phyloP scores from a whole-genome alignment of 2,888 invertebrate genomes.

The Agonopterix subpropinquella region DNA sequence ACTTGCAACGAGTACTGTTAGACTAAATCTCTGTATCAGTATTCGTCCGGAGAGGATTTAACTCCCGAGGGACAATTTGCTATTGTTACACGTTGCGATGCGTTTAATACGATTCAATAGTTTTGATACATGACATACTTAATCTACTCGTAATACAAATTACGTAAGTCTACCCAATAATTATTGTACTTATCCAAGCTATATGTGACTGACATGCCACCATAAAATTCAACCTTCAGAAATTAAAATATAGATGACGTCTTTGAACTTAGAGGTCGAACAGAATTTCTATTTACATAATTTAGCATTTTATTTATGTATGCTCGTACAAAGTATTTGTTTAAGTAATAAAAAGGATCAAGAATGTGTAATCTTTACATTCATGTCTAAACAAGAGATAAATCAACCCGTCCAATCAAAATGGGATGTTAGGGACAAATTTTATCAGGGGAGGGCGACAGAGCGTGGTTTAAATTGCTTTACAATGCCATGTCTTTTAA shows the following conservation, averaged over 20 bases:
- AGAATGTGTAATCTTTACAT: conserved; percentile 33
- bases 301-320: conserved; percentile 17
- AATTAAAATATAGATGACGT: conserved; percentile 6
- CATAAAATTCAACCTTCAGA: neutral
- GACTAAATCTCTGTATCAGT: conserved; percentile 61
- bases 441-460: conserved; percentile 59
- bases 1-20: conserved; percentile 64
- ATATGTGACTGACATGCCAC: too few relatives aligned
- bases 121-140: conserved; percentile 39
- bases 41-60: conserved; percentile 50
- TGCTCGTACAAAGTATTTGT: conserved; percentile 12
- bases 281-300: conserved; percentile 19
- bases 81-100: conserved; percentile 35
- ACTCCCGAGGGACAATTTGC: conserved; percentile 51
- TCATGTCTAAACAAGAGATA: conserved; percentile 61
- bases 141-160: neutral
- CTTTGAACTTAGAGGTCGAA: conserved; percentile 8
- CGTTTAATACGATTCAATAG: conserved; percentile 19
- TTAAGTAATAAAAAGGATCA: conserved; percentile 42
- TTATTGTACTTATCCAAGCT: too few relatives aligned
- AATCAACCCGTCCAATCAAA: conserved; percentile 72
- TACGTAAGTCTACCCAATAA: neutral
- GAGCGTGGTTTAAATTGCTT: conserved; percentile 67
- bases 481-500: conserved; percentile 64
- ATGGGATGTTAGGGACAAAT: conserved; percentile 70